Conservation (phyloP, 2,888 invertebrate species). For the Glyphotaelius pellucidus region DNA sequence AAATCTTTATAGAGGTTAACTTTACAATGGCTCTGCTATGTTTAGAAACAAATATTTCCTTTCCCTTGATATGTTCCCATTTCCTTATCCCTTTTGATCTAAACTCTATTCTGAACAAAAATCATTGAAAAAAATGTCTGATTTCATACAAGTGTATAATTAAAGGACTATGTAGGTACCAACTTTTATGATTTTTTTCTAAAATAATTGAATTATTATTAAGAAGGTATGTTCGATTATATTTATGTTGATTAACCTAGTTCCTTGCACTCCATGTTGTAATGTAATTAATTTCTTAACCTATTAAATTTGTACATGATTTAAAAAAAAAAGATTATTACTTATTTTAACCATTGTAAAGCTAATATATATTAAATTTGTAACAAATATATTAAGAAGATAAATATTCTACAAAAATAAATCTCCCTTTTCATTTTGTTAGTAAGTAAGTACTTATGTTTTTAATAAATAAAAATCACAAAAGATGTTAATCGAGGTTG, state of each 20-base stretch:
- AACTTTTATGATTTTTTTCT: not conserved
- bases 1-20: not conserved
- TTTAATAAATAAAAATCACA: no score
- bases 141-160: not conserved
- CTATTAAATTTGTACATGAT: not conserved
- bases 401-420: not conserved
- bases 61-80: not conserved
- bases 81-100: not conserved
- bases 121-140: not conserved
- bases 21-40: not conserved
- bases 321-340: not conserved
- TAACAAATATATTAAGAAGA: not conserved
- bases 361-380: not conserved
- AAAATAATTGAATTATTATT: not conserved
- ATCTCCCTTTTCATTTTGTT: not conserved
- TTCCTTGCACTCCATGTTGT: conserved; percentile 37
- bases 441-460: no score
- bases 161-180: not conserved
- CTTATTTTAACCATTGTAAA: not conserved
- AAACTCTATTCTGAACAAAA: not conserved
- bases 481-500: no score
- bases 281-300: conserved; percentile 11
- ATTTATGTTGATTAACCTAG: not conserved
- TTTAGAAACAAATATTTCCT: not conserved
- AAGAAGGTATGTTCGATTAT: not conserved